phyloP scores from a whole-genome alignment of 23 tunicate genomes.

The Ciona savignyi region DNA sequence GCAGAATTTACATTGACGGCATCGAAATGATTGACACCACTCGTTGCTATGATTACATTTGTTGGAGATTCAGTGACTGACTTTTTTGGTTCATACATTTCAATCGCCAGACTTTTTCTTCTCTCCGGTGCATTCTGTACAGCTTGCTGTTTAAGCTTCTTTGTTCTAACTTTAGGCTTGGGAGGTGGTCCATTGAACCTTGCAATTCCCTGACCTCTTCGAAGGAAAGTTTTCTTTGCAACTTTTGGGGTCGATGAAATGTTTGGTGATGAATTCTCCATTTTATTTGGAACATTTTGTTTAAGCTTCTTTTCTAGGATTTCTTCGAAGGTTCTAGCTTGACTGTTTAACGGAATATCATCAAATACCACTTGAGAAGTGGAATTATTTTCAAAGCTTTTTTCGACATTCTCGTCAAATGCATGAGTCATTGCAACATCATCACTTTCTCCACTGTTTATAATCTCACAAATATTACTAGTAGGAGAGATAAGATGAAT shows the following conservation, averaged over 20 bases:
- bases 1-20: not conserved
- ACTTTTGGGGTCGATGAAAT: conserved; percentile 36
- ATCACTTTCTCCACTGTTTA: not conserved
- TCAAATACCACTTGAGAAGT: conserved; percentile 29
- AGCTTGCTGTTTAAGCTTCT: not conserved
- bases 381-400: conserved; percentile 3
- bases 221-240: conserved; percentile 44
- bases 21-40: not conserved
- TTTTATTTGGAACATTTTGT: not conserved
- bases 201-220: conserved; percentile 86
- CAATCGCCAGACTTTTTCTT: not conserved
- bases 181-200: conserved; percentile 89
- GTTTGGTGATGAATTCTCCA: not conserved
- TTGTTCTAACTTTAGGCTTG: conserved; percentile 26
- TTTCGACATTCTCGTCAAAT: conserved; percentile 5
- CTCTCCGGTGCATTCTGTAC: not conserved
- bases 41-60: not conserved
- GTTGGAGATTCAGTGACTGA: not conserved
- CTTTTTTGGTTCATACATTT: not conserved
- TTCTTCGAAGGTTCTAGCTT: conserved; percentile 62
- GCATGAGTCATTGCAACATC: too few relatives aligned
- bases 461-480: not conserved
- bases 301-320: conserved; percentile 64
- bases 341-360: conserved; percentile 57
- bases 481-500: too few relatives aligned